These are phyloP conservation scores for Sebastiscus albofasciatus DNA, from an alignment of 2,797 vertebrate genomes.

Conservation along the genomic window DNA sequence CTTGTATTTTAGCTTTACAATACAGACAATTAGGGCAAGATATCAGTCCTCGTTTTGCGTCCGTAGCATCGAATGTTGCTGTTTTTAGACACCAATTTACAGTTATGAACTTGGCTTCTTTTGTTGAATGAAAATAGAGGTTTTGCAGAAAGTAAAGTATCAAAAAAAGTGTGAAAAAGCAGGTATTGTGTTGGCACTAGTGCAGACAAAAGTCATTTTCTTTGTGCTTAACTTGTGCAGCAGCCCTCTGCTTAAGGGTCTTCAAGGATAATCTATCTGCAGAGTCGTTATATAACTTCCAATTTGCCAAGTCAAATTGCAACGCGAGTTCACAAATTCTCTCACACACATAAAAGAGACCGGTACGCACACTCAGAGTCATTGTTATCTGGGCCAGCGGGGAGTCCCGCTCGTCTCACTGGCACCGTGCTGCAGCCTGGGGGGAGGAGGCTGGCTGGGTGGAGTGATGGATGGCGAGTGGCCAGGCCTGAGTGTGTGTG, in stretches of 20 bases:
- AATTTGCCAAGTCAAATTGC: conserved; percentile 17
- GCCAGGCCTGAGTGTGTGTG: conserved; percentile 23
- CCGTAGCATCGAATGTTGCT: neutral
- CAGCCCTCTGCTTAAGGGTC: neutral
- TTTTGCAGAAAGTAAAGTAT: neutral
- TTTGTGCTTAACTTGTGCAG: neutral
- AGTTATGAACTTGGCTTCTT: neutral
- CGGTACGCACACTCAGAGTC: neutral
- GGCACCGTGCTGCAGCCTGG: conserved; percentile 48
- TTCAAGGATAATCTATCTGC: conserved; percentile 19
- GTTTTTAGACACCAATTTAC: neutral
- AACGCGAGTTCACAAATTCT: neutral
- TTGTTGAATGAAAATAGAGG: too few relatives aligned
- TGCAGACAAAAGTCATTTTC: neutral
- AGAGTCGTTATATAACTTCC: conserved; percentile 23
- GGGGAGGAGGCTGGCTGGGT: conserved; percentile 36
- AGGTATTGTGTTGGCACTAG: neutral
- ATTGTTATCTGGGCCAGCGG: conserved; percentile 47
- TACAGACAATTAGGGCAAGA: neutral
- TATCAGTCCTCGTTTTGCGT: neutral
- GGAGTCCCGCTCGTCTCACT: conserved; percentile 53
- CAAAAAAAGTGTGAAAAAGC: neutral
- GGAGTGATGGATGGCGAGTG: conserved; percentile 36
- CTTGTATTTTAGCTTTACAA: neutral
- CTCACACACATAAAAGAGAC: neutral